These are phyloP conservation scores for Idaea dimidiata DNA, from an alignment of 2,888 invertebrate genomes.

Conservation along the genomic window DNA sequence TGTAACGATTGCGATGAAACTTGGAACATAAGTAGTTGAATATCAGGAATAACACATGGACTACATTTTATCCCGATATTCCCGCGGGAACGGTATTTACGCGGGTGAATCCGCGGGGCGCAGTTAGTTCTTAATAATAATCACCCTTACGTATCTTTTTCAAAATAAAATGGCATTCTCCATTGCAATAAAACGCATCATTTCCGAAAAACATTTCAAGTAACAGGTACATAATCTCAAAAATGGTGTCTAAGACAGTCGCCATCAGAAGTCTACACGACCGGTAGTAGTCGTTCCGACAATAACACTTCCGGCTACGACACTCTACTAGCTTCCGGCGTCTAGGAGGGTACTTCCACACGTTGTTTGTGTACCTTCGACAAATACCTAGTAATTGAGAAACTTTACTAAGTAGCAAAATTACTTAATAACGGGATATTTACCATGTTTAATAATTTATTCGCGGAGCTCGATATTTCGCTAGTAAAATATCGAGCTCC, in stretches of 20 bases:
- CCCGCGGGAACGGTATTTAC: too few species aligned
- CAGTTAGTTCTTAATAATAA: too few species aligned
- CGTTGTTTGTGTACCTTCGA: constrained; percentile 74
- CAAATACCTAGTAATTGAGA: constrained; percentile 50
- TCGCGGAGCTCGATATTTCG: too few species aligned
- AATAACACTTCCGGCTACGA: constrained; percentile 78
- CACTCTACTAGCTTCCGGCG: constrained; percentile 73
- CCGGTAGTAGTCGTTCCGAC: constrained; percentile 76
- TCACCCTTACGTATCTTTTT: not conserved
- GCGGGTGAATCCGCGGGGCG: too few species aligned
- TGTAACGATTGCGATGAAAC: too few species aligned
- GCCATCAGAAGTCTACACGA: constrained; percentile 66
- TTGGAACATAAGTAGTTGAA: too few species aligned
- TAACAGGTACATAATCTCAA: constrained; percentile 37
- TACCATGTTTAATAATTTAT: too few species aligned
- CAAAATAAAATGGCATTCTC: not conserved
- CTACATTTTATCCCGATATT: too few species aligned
- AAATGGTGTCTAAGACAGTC: constrained; percentile 52
- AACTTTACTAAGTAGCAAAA: not conserved
- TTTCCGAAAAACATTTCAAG: constrained; percentile 6
- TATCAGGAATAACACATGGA: too few species aligned
- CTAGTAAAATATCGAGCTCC: too few species aligned
- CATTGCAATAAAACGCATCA: not conserved
- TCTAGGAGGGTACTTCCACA: constrained; percentile 70
- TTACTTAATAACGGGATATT: too few species aligned